A percentile compares a stretch with the other conserved stretches of the same genome.
Conservation (phyloP, 2,888 invertebrate species). For the Phania funesta region DNA sequence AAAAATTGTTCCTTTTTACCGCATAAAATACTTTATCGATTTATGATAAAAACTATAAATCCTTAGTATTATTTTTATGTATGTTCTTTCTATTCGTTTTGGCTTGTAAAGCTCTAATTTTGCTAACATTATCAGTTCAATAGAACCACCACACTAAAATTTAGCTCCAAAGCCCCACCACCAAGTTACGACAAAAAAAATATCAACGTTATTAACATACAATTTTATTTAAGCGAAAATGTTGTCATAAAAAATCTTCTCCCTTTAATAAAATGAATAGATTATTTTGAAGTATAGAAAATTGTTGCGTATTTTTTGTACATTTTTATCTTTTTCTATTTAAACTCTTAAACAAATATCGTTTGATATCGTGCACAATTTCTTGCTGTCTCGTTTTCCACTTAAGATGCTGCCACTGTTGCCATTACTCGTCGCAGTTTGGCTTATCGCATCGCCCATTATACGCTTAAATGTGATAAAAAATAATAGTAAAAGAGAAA, state of each 20-base stretch:
- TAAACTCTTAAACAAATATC: constrained; percentile 58
- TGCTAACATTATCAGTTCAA: constrained; percentile 52
- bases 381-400: constrained; percentile 7
- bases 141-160: constrained; percentile 14
- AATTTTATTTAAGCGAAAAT: constrained; percentile 56
- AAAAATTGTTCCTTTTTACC: not conserved
- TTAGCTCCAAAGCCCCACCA: not conserved
- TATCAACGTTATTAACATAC: constrained; percentile 38
- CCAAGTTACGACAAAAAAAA: constrained; percentile 8
- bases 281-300: constrained; percentile 39
- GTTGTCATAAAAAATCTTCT: constrained; percentile 53
- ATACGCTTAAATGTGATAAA: constrained; percentile 59
- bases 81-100: constrained; percentile 39
- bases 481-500: constrained; percentile 56
- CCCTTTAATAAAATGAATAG: constrained; percentile 62
- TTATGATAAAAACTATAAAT: constrained; percentile 56
- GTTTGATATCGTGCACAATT: constrained; percentile 40
- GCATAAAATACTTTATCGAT: constrained; percentile 49
- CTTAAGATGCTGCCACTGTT: constrained; percentile 1
- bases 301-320: constrained; percentile 6
- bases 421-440: constrained; percentile 28
- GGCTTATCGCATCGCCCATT: constrained; percentile 64
- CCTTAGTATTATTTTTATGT: constrained; percentile 46
- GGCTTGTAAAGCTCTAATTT: constrained; percentile 59
- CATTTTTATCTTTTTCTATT: constrained; percentile 16